Evolutionary conservation across 2,888 invertebrate species (phyloP), one percentile per base, ranked within the genome.

Genomic region (Idaea biselata): DNA sequence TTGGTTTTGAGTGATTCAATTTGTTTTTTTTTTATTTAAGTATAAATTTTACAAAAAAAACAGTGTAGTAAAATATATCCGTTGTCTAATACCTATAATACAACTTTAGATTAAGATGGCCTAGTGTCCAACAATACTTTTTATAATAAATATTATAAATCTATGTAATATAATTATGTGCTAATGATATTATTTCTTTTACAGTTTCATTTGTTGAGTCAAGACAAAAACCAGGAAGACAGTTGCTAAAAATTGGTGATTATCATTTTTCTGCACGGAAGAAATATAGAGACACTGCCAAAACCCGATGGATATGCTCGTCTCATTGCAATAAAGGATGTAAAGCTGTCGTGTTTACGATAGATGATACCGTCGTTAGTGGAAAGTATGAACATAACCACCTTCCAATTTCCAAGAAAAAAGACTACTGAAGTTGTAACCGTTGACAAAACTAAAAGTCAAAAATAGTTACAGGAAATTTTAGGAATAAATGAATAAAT

Each of bases 301-400:
- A 61, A 32, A 60, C 3, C 77, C 79, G 56, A 72, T 68, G 8
- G 77, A 77, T 65, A 69, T 31, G 65, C 33, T 44, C 25, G 57
- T 59, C 59, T 44, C 59, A 59, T 14, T 62, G 56, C 31, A 44
- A 56, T 11, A 60, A 60, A 5, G 57, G 17, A 55, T 64, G 60
- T 31, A 44, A 18, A 53, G 58, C 58, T 0, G 73, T 68, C 11
- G 66, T 81, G 33, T 75, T 71, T 4, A 83, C 78, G 0, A 14
- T 67, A 0, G 58, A 73, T 6, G 68, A 71, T 4, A 31, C 60
- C 11, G 64, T 80, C 44, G 6, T 75, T 0, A 72, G 14, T 44
- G 44, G 8, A 44, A 44, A 44, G 44, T 44, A 44, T 44, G 44
- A 44, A 6, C 44, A 44, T 14, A 44, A 44, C 44, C 44, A 44